These are phyloP conservation scores for Poicephalus meyeri DNA, from an alignment of 2,113 vertebrate genomes.

Conservation along the genomic window DNA sequence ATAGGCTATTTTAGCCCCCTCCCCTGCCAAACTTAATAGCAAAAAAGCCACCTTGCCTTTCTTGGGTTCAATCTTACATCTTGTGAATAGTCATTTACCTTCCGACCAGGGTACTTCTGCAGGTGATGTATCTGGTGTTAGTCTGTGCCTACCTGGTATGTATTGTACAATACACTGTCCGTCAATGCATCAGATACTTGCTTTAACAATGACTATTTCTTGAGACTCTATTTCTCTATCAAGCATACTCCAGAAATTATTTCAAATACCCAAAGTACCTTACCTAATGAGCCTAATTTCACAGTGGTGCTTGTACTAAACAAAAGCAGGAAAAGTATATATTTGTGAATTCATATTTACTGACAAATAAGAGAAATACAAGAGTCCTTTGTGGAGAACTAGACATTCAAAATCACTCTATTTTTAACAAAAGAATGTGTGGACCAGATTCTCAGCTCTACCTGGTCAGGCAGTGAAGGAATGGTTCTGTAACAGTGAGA, in stretches of 20 bases:
- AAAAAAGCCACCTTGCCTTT: not conserved
- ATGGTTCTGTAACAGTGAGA: not conserved
- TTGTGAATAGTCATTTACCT: not conserved
- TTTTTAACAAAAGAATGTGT: not conserved
- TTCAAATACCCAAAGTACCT: not conserved
- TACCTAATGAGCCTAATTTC: not conserved
- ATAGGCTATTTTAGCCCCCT: not conserved
- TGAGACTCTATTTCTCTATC: not conserved
- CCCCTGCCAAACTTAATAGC: not conserved
- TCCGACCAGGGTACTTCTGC: not conserved
- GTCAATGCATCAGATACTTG: not conserved
- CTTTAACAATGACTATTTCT: not conserved
- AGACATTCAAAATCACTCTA: not conserved
- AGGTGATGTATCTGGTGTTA: not conserved
- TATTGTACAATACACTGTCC: rapidly evolving
- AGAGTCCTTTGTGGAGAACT: not conserved
- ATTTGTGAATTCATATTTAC: not conserved
- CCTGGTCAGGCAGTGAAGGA: not conserved
- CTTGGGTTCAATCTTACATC: not conserved
- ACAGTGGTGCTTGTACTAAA: not conserved
- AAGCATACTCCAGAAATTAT: not conserved
- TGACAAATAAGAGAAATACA: not conserved
- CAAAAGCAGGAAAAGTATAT: not conserved
- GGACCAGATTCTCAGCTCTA: not conserved
- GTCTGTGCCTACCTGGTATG: not conserved